Evolutionary conservation across 2,797 vertebrate species (phyloP), one percentile per base, ranked within the genome.

Genomic region (Steatocranus sp.): DNA sequence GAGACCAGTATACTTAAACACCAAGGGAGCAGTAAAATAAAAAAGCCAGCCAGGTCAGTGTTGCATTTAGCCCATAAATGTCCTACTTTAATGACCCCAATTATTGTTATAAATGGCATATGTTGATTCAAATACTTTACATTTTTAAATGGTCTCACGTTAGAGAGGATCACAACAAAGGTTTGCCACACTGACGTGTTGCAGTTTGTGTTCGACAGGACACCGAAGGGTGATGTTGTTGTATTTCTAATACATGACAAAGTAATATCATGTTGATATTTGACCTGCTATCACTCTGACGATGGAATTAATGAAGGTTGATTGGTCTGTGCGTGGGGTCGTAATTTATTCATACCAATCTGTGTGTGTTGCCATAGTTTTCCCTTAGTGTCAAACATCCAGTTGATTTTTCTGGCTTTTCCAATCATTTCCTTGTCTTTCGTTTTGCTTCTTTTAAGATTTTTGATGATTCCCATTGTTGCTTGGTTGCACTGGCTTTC

Each of bases 1-100:
- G 92, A 94, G 95, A 96, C 94, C 91, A 92, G 91, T 94, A 94
- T 87, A 93, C 93, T 95, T 92, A 95, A 95, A 94, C 93, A 93
- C 91, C 89, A 91, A 93, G 92, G 91, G 92, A 94, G 89, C 88
- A 89, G 85, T 91, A 94, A 94, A 91, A 93, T 95, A 95, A 96
- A 96, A 95, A 96, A 91, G 89, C 93, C 88, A 88, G 86, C 87
- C 87, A 84, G 86, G 86, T 80, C 88, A 41, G 83, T n/a, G 56
- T 93, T 90, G 83, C 91, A 94, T 95, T 95, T 90, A 92, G 91
- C 92, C 87, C 82, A 88, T 94, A 94, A 94, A 95, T 91, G 89
- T 81, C 88, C 89, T 83, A 82, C 88, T 94, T 94, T 95, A 95
- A 95, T 91, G 92, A 93, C 87, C 84, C 76, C 87, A 93, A 92